These are phyloP conservation scores for Thereva unica DNA, from an alignment of 2,888 invertebrate genomes.

Conservation along the genomic window DNA sequence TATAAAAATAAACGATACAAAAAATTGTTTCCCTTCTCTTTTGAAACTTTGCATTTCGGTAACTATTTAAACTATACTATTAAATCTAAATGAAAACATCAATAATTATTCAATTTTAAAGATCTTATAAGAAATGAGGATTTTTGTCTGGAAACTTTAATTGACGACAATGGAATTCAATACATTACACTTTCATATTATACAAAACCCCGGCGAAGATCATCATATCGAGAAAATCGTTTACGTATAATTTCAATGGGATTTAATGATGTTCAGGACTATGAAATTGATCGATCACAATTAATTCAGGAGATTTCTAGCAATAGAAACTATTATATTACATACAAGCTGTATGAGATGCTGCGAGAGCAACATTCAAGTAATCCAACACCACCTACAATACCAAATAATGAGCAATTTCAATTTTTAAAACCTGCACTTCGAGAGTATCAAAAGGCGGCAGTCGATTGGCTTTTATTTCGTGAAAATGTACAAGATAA, in stretches of 20 bases:
- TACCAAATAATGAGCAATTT: conserved; percentile 52
- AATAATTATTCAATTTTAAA: conserved; percentile 2
- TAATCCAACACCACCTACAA: conserved; percentile 38
- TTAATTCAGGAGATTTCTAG: neutral
- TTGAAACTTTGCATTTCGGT: conserved; percentile 2
- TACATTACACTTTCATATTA: neutral
- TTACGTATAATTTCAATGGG: conserved; percentile 3
- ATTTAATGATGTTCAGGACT: conserved; percentile 9
- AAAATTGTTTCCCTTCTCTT: neutral
- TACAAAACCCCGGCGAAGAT: neutral
- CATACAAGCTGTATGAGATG: conserved; percentile 46
- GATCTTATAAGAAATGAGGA: conserved; percentile 7
- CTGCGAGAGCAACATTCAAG: conserved; percentile 45
- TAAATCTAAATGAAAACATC: no score
- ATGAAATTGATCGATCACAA: neutral
- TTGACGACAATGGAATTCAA: neutral
- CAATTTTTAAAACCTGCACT: conserved; percentile 59
- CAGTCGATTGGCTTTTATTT: neutral
- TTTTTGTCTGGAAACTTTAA: neutral
- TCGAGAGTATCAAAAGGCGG: conserved; percentile 48
- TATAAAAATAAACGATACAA: no score
- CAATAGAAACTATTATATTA: conserved; percentile 11
- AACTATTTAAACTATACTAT: no score
- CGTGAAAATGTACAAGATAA: conserved; percentile 36
- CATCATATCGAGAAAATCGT: neutral